Evolutionary conservation across 2,113 vertebrate genomes (phyloP), one percentile per base, ranked within the genome.

Genomic region (Cheilinus undulatus): DNA sequence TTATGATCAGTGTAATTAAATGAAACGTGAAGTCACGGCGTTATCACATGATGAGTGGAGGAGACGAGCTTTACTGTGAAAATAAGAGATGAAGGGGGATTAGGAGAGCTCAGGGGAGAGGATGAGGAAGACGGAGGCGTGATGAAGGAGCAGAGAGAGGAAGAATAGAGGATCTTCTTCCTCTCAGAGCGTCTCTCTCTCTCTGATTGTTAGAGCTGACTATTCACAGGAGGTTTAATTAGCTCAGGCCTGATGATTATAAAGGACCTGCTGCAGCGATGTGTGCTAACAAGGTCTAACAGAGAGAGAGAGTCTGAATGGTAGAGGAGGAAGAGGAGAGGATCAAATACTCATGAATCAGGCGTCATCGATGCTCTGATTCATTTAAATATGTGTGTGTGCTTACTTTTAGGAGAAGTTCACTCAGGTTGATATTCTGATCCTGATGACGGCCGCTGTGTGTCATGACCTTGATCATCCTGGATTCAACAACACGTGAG

Each of bases 401-500:
- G 14, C 73, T 17, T 32, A 10, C 56, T 32, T 83, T 67, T 79
- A 98, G 97, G 95, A 96, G 83, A 96, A 95, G 22, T 92, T 98
- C 48, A 94, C 95, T n/a, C 95, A 93, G 23, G 74, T 93, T 69
- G 97, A 98, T 52, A 89, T 97, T 78, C 80, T 96, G 78, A 93
- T 95, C 76, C 94, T 99, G 12, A 95, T 99, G 95, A 97, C 96
- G 0, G 95, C 97, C 0, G 96, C 97, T 49, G 90, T 98, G 49
- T 98, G 97, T 88, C 97, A 98, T 0, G 97, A 98, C 71, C 76
- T 98, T 40, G 97, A 98, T 56, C 97, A 98, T 48, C 97, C 97
- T 0, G 97, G 97, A 4, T 97, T 94, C 71, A 98, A 97, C 80
- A 98, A 98, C 58, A 96, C 95, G 97, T 98, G 87, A 64, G 96